A percentile compares a stretch with the other conserved stretches of the same genome.
Evolutionary conservation across 2,888 invertebrate genomes (phyloP).

Genomic region (Galerucella nymphaeae): DNA sequence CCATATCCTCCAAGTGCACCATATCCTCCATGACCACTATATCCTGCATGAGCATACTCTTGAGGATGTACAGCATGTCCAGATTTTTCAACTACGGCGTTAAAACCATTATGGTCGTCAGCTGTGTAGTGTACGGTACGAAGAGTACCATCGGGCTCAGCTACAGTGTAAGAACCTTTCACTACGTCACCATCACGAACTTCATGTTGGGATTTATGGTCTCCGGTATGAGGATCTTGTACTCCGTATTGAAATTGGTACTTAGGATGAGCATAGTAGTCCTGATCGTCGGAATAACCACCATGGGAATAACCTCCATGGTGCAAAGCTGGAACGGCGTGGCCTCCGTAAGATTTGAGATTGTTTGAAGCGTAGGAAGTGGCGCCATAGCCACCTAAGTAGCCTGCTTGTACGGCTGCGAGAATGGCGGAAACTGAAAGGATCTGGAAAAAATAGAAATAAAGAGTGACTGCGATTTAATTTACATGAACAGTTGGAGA

Average conservation of each 20-base stretch:
- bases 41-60: constrained; percentile 26
- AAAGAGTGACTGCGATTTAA: too few relatives aligned
- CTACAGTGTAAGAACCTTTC: constrained; percentile 66
- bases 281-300: constrained; percentile 26
- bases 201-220: constrained; percentile 64
- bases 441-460: constrained; percentile 43
- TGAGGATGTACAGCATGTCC: constrained; percentile 67
- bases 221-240: constrained; percentile 71
- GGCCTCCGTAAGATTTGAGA: constrained; percentile 25
- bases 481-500: too few relatives aligned
- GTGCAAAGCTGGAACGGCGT: constrained; percentile 29
- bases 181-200: constrained; percentile 68
- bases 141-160: constrained; percentile 68
- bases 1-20: background rate
- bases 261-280: constrained; percentile 66
- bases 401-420: constrained; percentile 41
- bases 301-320: too few relatives aligned
- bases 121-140: constrained; percentile 70
- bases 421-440: constrained; percentile 40
- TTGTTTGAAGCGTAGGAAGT: constrained; percentile 34
- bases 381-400: constrained; percentile 24
- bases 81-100: constrained; percentile 52
- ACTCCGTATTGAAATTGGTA: constrained; percentile 69
- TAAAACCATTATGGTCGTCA: constrained; percentile 68
- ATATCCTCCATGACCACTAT: constrained; percentile 2